Conservation (phyloP, 2,797 vertebrate species). For the Odontamblyopus lacepedii region DNA sequence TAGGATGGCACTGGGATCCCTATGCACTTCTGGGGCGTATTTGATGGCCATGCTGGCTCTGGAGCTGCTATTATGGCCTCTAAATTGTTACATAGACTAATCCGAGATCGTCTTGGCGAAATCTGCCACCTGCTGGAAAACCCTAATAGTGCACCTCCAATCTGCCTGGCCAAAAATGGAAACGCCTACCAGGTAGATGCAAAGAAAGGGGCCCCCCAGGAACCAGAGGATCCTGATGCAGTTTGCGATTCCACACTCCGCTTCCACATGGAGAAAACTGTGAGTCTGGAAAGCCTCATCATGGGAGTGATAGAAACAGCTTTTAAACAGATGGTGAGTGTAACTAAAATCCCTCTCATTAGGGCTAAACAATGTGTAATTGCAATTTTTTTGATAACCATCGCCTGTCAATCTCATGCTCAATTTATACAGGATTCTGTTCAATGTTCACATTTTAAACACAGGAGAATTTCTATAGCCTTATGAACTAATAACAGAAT, state of each 20-base stretch:
- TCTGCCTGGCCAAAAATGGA: constrained; percentile 81
- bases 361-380: no score
- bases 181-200: constrained; percentile 64
- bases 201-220: constrained; percentile 64
- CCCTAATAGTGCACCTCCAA: constrained; percentile 80
- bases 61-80: constrained; percentile 93
- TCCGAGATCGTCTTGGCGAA: constrained; percentile 89
- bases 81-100: constrained; percentile 88
- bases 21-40: constrained; percentile 94
- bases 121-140: constrained; percentile 90
- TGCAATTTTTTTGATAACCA: no score
- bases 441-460: no score
- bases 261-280: constrained; percentile 91
- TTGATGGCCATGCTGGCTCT: constrained; percentile 93
- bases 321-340: constrained; percentile 92
- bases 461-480: no score
- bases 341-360: not conserved
- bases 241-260: constrained; percentile 75
- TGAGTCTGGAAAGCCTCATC: constrained; percentile 90
- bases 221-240: constrained; percentile 70
- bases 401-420: no score
- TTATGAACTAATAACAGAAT: no score
- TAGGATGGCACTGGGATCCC: constrained; percentile 84
- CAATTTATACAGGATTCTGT: no score
- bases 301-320: constrained; percentile 95